Evolutionary conservation across 2,888 invertebrate genomes (phyloP), one percentile per base, ranked within the genome.

Genomic region (Drosophila antonietae): DNA sequence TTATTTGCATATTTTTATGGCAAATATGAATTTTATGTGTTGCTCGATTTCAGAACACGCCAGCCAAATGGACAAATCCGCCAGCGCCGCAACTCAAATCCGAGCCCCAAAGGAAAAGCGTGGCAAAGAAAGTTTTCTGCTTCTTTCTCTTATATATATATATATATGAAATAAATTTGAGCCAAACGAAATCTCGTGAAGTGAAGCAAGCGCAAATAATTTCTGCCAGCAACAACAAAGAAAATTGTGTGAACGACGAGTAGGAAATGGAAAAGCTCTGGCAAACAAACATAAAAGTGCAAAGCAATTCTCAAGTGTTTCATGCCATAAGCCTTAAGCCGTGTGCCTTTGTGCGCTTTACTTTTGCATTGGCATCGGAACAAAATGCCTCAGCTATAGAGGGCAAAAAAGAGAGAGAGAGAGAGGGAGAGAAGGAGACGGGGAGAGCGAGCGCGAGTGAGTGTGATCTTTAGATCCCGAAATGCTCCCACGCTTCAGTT

Each of bases 301-400:
- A 75, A 84, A 87, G 69, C 77, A 85, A 85, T 85, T 90, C 88
- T 90, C 88, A 90, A 90, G 82, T 83, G 89, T 78, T 87, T 83
- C 72, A 74, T 67, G 83, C 87, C 81, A 85, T 77, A 83, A 87
- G 90, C 83, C 74, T 85, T 78, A 82, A 85, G 90, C 80, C 74
- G 71, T 78, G 79, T 80, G 80, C 75, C 80, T 81, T 85, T 78
- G 71, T 75, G 61, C 43, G 56, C 63, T 52, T 64, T 59, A 35
- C 64, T 56, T 55, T 71, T 61, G 53, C 44, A 49, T n/a, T 59
- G 62, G 41, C 55, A 69, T 68, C 74, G 65, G 69, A 68, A 47
- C 37, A 39, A 46, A 65, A 61, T 59, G 39, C 52, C 35, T 52
- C 52, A 35, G 8, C 35, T 49, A 14, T 2, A 35, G 7, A 2